phyloP scores from a whole-genome alignment of 1,140 invertebrate genomes.

The Cryptotermes secundus region DNA sequence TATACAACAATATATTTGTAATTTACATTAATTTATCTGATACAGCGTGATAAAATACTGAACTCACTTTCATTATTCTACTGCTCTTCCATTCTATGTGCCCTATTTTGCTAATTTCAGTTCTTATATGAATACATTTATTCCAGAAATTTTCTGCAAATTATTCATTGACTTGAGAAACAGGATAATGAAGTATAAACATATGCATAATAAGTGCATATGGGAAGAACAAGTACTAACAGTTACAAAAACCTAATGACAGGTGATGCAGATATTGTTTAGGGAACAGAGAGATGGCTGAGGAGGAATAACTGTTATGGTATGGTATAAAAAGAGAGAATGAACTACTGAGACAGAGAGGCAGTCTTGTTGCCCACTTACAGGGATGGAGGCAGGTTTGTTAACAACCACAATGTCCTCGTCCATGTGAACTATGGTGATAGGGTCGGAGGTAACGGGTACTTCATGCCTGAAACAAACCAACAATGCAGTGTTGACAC shows the following conservation, averaged over 20 bases:
- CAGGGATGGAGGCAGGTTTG: conserved; percentile 99
- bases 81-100: too few relatives aligned
- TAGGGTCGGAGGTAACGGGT: conserved; percentile 89
- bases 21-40: too few relatives aligned
- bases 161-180: too few relatives aligned
- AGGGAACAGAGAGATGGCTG: not conserved
- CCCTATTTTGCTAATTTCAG: too few relatives aligned
- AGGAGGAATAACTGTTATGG: not conserved
- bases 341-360: conserved; percentile 24
- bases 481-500: conserved; percentile 26
- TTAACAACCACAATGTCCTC: conserved; percentile 98
- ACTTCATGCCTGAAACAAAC: conserved; percentile 80
- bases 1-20: too few relatives aligned
- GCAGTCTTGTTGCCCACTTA: conserved; percentile 45
- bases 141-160: too few relatives aligned
- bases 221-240: too few relatives aligned
- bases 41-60: too few relatives aligned
- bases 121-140: too few relatives aligned
- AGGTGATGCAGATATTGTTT: not conserved
- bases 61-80: too few relatives aligned
- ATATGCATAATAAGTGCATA: too few relatives aligned
- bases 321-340: not conserved
- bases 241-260: not conserved
- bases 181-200: too few relatives aligned
- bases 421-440: conserved; percentile 95